Evolutionary conservation across 2,888 invertebrate species (phyloP).

Genomic region (Tiliacea citrago): DNA sequence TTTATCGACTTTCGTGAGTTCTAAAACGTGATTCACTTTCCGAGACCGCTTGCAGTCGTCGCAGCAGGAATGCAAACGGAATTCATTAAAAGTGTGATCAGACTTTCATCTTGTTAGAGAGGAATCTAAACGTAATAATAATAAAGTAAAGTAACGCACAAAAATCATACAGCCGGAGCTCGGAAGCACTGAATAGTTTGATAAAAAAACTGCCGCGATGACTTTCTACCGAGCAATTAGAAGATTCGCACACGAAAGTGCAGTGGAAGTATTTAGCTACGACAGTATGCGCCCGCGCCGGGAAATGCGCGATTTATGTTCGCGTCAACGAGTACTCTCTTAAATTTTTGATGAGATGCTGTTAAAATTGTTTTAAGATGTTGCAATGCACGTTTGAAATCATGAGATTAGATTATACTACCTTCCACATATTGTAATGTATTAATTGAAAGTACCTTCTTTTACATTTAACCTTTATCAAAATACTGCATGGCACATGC

Average conservation of each 20-base stretch:
- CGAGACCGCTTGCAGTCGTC: conserved; percentile 64
- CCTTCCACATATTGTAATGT: neutral
- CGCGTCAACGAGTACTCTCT: conserved; percentile 53
- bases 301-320: conserved; percentile 69
- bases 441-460: neutral
- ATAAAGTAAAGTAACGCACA: conserved; percentile 82
- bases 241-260: conserved; percentile 89
- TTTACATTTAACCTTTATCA: neutral
- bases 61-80: conserved; percentile 78
- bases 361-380: conserved; percentile 38
- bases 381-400: conserved; percentile 28
- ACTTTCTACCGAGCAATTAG: conserved; percentile 88
- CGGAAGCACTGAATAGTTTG: conserved; percentile 75
- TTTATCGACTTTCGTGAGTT: conserved; percentile 69
- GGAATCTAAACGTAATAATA: conserved; percentile 81
- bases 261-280: conserved; percentile 65
- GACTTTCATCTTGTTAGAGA: conserved; percentile 88
- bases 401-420: conserved; percentile 1
- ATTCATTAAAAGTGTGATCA: conserved; percentile 82
- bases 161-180: conserved; percentile 80
- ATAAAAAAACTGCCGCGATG: conserved; percentile 79
- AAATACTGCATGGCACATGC: conserved; percentile 11
- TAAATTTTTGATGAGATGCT: conserved; percentile 58
- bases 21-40: conserved; percentile 71
- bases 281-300: conserved; percentile 63